A percentile compares a stretch with the other conserved stretches of the same genome.
phyloP scores from a whole-genome alignment of 2,888 invertebrate species.

The Macrophya alboannulata region DNA sequence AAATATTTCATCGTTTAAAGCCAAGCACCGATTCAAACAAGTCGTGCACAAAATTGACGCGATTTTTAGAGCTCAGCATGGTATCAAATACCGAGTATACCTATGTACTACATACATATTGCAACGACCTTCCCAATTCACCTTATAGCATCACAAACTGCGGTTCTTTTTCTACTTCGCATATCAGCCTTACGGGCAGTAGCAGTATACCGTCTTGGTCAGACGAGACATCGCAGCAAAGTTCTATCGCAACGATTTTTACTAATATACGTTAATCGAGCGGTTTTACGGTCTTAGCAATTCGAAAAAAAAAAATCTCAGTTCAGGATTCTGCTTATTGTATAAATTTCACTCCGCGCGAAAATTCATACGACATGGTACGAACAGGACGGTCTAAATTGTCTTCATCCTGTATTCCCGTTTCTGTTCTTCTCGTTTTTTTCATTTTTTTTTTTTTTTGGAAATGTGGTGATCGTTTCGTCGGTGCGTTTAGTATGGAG shows the following conservation, averaged over 20 bases:
- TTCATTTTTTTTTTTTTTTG: neutral
- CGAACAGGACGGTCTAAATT: neutral
- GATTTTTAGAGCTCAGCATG: neutral
- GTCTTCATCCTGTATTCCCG: neutral
- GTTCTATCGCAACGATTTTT: neutral
- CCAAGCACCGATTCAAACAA: slow-evolving; percentile 19
- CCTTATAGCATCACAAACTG: neutral
- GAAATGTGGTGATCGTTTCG: neutral
- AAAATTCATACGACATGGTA: neutral
- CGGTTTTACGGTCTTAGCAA: neutral
- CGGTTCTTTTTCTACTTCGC: neutral
- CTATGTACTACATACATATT: no score
- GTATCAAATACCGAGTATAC: neutral
- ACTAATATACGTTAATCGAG: neutral
- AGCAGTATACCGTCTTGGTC: neutral
- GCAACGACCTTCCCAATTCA: neutral
- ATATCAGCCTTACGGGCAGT: neutral
- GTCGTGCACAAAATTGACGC: slow-evolving; percentile 14
- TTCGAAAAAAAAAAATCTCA: neutral
- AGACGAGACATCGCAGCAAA: neutral
- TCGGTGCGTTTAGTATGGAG: neutral
- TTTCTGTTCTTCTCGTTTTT: neutral
- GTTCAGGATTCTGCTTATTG: neutral
- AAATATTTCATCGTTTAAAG: slow-evolving; percentile 13
- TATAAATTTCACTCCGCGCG: neutral